Conservation (phyloP, 2,797 vertebrate species). For the Valencia hispanica region DNA sequence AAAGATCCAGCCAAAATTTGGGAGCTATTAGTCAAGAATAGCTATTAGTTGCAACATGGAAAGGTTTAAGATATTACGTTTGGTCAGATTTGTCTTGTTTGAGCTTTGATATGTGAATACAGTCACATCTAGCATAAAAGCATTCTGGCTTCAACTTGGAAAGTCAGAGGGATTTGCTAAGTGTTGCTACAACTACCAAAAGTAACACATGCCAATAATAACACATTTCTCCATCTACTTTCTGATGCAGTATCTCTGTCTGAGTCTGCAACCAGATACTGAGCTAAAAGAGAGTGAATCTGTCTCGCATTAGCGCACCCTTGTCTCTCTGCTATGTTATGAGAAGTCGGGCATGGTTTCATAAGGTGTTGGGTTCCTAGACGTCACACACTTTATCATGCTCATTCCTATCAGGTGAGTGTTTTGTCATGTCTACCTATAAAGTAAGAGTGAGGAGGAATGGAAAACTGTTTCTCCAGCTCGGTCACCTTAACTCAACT, state of each 20-base stretch:
- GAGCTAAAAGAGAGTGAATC: conserved; percentile 53
- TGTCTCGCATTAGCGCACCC: conserved; percentile 66
- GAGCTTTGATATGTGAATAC: neutral
- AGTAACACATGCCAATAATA: neutral
- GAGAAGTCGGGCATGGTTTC: conserved; percentile 68
- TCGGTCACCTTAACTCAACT: conserved; percentile 30
- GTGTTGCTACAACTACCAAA: neutral
- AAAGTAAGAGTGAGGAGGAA: conserved; percentile 30
- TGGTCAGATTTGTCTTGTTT: neutral
- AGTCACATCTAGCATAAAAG: neutral
- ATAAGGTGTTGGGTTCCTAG: conserved; percentile 70
- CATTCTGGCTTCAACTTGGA: neutral
- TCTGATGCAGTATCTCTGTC: conserved; percentile 32
- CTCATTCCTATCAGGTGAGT: conserved; percentile 62
- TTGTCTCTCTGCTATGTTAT: conserved; percentile 59
- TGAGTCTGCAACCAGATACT: conserved; percentile 35
- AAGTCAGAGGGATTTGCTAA: neutral
- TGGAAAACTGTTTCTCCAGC: conserved; percentile 43
- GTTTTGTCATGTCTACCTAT: conserved; percentile 61
- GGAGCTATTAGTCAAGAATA: neutral
- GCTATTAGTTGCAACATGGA: neutral
- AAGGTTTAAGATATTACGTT: neutral
- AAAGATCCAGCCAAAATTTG: neutral
- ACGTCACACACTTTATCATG: conserved; percentile 64
- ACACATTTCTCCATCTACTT: neutral